These are phyloP conservation scores for Kryptolebias marmoratus DNA, from an alignment of 2,113 vertebrate species.

Conservation along the genomic window DNA sequence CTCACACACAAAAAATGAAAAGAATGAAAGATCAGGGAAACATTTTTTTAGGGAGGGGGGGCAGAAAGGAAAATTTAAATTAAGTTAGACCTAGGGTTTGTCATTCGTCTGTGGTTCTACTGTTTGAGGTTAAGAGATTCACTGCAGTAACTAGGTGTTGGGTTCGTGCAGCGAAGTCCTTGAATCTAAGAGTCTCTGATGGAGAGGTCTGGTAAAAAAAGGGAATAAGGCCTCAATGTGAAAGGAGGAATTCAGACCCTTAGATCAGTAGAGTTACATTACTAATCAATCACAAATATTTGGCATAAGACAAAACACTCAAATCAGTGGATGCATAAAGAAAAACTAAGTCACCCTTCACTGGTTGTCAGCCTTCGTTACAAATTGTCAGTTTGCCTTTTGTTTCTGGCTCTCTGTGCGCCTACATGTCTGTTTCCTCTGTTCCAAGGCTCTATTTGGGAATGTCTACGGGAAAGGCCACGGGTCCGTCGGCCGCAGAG, in stretches of 20 bases:
- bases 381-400: conserved; percentile 34
- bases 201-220: conserved; percentile 62
- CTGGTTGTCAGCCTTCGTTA: conserved; percentile 16
- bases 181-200: conserved; percentile 41
- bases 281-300: conserved; percentile 31
- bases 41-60: conserved; percentile 14
- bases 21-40: conserved; percentile 73
- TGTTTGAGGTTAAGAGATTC: conserved; percentile 41
- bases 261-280: conserved; percentile 30
- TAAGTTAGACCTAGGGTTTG: conserved; percentile 67
- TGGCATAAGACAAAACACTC: conserved; percentile 49
- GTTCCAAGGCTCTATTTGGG: conserved; percentile 73
- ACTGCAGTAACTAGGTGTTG: conserved; percentile 38
- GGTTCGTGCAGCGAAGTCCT: conserved; percentile 64
- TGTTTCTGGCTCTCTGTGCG: conserved; percentile 32
- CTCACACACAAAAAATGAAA: conserved; percentile 77
- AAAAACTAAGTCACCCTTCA: conserved; percentile 10
- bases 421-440: conserved; percentile 27
- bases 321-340: conserved; percentile 30
- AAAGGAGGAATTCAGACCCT: conserved; percentile 59
- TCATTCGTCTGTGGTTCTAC: conserved; percentile 49
- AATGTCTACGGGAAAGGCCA: conserved; percentile 84
- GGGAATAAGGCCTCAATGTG: conserved; percentile 55
- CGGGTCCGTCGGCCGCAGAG: conserved; percentile 82
- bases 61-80: conserved; percentile 66